Evolutionary conservation across 2,113 vertebrate species (phyloP), one percentile per base, ranked within the genome.

Genomic region (Podilymbus podiceps): DNA sequence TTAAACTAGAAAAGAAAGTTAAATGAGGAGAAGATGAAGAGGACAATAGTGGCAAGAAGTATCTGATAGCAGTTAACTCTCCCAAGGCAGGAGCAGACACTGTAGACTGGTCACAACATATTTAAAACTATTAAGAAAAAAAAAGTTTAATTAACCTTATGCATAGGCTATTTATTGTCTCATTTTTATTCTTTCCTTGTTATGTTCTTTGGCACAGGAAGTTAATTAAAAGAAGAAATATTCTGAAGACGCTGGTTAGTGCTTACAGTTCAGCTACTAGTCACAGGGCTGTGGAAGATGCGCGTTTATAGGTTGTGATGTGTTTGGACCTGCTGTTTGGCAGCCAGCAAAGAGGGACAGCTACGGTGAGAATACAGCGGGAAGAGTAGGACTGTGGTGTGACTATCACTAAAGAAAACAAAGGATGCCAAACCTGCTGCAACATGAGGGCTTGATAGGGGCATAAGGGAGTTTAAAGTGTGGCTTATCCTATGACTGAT

Each of bases 1-100:
- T 88, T 76, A 68, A 76, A 52, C 20, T 68, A 75, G 44, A 78
- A 69, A 81, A 93, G 33, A 71, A 74, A 72, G 78, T 67, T 40
- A 75, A 71, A 59, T 17, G 53, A 90, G 47, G 56, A 62, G 40
- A 75, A 79, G 49, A 62, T 40, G 35, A 77, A 73, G 72, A 68
- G 73, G 55, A 25, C 42, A 75, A n/a, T 5, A 52, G 24, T 44
- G 35, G 46, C n/a, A 85, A 81, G 64, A 77, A 81, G 50, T 24
- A 27, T 53, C 68, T 81, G 55, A 25, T 8, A 67, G 74, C 46
- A 60, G 28, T 27, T 56, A 71, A 31, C 31, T 78, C 55, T 62
- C 9, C 53, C 15, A 49, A 56, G 68, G 12, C 58, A n/a, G 62
- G 30, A 90, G 28, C 79, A 75, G 75, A 31, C 5, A 2, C 30